Evolutionary conservation across 1,140 invertebrate species (phyloP).

Genomic region (Lordiphosa mommai): DNA sequence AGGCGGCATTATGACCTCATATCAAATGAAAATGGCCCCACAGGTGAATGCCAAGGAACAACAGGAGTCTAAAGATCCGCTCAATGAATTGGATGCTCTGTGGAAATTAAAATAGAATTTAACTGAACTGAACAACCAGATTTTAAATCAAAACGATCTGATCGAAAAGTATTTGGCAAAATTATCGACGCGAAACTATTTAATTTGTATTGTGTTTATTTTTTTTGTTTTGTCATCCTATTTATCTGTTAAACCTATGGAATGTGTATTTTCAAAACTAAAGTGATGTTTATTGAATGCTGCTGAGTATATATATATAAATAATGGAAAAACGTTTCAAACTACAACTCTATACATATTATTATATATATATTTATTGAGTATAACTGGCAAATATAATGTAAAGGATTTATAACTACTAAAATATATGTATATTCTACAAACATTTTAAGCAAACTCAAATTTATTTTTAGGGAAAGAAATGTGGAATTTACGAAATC

Average conservation of each 20-base stretch:
- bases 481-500: too few species aligned
- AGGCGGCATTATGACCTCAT: slow-evolving; percentile 79
- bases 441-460: not conserved
- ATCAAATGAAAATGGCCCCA: slow-evolving; percentile 79
- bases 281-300: slow-evolving; percentile 49
- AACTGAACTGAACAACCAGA: slow-evolving; percentile 36
- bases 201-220: slow-evolving; percentile 8
- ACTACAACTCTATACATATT: slow-evolving; percentile 20
- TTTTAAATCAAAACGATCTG: slow-evolving; percentile 17
- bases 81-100: slow-evolving; percentile 77
- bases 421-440: slow-evolving; percentile 11
- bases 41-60: slow-evolving; percentile 74
- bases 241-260: slow-evolving; percentile 40
- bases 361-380: slow-evolving; percentile 11
- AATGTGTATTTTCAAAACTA: slow-evolving; percentile 42
- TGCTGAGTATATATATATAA: slow-evolving; percentile 15
- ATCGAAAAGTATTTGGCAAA: slow-evolving; percentile 35
- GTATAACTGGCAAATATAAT: not conserved
- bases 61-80: slow-evolving; percentile 75
- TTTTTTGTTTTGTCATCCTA: slow-evolving; percentile 23
- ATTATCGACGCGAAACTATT: slow-evolving; percentile 26
- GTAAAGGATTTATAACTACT: slow-evolving; percentile 13
- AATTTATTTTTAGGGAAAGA: not conserved
- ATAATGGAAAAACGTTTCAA: slow-evolving; percentile 31
- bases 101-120: slow-evolving; percentile 74